Evolutionary conservation across 2,797 vertebrate genomes (phyloP), one percentile per base, ranked within the genome.

Genomic region (Apogon hyalosoma): DNA sequence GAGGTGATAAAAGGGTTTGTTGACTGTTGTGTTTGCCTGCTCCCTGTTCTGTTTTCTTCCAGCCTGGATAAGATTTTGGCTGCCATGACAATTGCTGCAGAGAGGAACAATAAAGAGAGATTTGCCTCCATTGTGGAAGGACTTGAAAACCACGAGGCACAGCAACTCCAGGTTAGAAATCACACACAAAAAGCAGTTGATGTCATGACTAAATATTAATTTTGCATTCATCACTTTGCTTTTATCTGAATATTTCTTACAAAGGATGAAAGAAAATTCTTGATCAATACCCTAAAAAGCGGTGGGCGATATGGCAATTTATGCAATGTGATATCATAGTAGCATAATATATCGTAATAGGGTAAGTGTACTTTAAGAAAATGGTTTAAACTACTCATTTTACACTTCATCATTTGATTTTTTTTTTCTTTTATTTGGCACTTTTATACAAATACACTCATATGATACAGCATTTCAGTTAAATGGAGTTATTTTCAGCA

Each of bases 71-170:
- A 96, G 92, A 95, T 99, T 87, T 92, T 99, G 77, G 96, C 94
- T 84, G 97, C 97, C 80, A 99, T 99, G 92, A 99, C 96, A 43
- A 95, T 96, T 54, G 96, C 96, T 80, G 96, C 97, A 28, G 98
- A 99, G 86, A 95, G 94, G 84, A 96, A 97, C 90, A 97, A 94
- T 57, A 96, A 94, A 87, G 97, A 98, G 69, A 94, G 97, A 36
- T 99, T 99, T 85, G 93, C 96, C 68, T 87, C 95, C 47, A 97
- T 99, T 67, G 97, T 99, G 31, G 97, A 99, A 83, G 98, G 97
- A 69, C 88, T 99, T 84, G 95, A 99, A 90, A 99, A 98, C 89
- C 96, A 99, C 0, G 97, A 99, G 84, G 95, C 94, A 59, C 93
- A 98, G 74, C 98, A 97, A 65, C 95, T 99, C 68, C 98, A 99